phyloP scores from a whole-genome alignment of 2,888 invertebrate genomes.

The Luperina nickerlii region DNA sequence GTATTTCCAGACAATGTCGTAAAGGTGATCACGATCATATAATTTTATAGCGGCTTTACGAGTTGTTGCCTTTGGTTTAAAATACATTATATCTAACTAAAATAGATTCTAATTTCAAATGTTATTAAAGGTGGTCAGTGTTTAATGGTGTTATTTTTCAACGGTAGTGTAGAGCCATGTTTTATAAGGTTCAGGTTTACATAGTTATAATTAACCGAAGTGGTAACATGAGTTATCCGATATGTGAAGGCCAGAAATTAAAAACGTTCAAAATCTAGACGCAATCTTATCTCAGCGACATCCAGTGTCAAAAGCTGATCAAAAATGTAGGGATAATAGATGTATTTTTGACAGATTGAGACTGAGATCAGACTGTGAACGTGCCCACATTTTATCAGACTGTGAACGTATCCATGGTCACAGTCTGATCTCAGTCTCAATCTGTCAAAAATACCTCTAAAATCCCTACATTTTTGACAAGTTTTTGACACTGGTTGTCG shows the following conservation, averaged over 20 bases:
- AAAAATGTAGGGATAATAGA: no score
- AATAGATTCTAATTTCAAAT: constrained; percentile 59
- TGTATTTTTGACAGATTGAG: background rate
- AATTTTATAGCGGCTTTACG: constrained; percentile 53
- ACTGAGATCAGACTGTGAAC: background rate
- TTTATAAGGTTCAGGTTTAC: background rate
- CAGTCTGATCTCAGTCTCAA: no score
- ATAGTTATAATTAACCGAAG: background rate
- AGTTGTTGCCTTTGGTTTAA: constrained; percentile 43
- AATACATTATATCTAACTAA: constrained; percentile 20
- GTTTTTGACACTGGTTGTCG: no score
- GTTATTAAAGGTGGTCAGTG: constrained; percentile 38
- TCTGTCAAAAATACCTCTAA: no score
- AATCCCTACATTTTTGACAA: no score
- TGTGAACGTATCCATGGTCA: no score
- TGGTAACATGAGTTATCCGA: no score
- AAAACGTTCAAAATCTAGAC: background rate
- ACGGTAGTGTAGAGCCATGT: background rate
- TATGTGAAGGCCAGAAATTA: background rate
- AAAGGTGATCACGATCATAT: constrained; percentile 68
- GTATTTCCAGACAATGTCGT: constrained; percentile 52
- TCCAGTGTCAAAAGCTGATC: background rate
- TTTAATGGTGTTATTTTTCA: constrained; percentile 34
- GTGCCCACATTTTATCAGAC: no score
- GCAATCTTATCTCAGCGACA: background rate